Evolutionary conservation across 2,888 invertebrate species (phyloP), one percentile per base, ranked within the genome.

Genomic region (Sphinx pinastri): DNA sequence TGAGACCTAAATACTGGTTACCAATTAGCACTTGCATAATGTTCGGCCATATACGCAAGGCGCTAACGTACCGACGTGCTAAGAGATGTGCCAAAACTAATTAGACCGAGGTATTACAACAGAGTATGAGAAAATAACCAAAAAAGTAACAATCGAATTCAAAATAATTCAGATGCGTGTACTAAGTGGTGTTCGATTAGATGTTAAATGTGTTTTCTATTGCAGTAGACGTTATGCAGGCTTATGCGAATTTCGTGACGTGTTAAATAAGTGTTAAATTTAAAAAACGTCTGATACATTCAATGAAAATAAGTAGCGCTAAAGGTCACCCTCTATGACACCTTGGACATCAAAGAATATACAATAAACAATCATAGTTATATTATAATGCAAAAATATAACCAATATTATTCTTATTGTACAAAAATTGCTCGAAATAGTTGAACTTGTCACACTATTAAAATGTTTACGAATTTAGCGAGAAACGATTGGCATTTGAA

Each of bases 11-110:
- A 69, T 55, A 68, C 59, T 67, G 75, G 38, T 38, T 7, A 7
- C 71, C 75, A 78, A 77, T 85, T 84, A 71, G 58, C 72, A 70
- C 47, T 90, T 90, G 84, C 88, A 84, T 84, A 88, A 90, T 57
- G 19, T 19, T 52, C 49, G 13, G 52, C 57, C 49, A 63, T 59
- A 19, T 45, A 19, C 52, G 69, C 38, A 59, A 57, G 63, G 52
- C 83, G 87, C 86, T 89, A 88, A 89, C 76, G 74, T 75, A 72
- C 74, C 82, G 83, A 89, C 79, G 87, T 88, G 90, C 87, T 91
- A 92, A 90, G 87, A 86, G 78, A 84, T 81, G 80, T 73, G 78
- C 80, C 78, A 78, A 81, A 84, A 83, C 81, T 87, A 92, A 91
- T 88, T 87, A 86, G 90, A 88, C 79, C 93, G 84, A 92, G 92